These are phyloP conservation scores for Trissolcus brochymenae DNA, from an alignment of 2,888 invertebrate species.

Conservation along the genomic window DNA sequence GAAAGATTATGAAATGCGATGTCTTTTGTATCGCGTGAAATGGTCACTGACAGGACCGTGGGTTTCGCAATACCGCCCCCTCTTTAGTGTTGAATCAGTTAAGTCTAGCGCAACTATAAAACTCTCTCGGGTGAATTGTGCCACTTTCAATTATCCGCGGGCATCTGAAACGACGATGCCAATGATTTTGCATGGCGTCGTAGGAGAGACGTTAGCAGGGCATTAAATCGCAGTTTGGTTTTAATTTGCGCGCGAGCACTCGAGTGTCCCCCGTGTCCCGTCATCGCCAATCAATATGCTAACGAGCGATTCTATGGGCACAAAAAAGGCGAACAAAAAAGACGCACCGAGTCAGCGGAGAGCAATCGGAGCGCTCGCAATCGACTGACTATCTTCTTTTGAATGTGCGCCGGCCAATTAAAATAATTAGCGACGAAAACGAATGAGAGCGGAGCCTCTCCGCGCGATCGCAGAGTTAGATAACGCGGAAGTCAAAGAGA, in stretches of 20 bases:
- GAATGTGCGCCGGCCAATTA: slow-evolving; percentile 76
- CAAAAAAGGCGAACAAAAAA: slow-evolving; percentile 50
- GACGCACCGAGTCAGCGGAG: slow-evolving; percentile 52
- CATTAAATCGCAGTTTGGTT: slow-evolving; percentile 67
- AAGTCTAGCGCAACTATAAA: not conserved
- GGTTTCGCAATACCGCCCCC: not conserved
- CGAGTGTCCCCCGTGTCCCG: slow-evolving; percentile 65
- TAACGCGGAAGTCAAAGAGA: slow-evolving; percentile 59
- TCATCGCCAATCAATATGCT: slow-evolving; percentile 76
- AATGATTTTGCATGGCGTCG: slow-evolving; percentile 23
- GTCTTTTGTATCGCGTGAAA: slow-evolving; percentile 26
- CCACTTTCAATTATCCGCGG: not conserved
- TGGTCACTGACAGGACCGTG: slow-evolving; percentile 19
- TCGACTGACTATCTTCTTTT: slow-evolving; percentile 69
- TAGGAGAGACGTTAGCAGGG: slow-evolving; percentile 37
- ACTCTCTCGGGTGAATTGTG: not conserved
- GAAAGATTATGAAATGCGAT: slow-evolving; percentile 42
- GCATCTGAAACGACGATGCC: slow-evolving; percentile 1
- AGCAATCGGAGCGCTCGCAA: slow-evolving; percentile 64
- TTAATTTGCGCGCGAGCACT: slow-evolving; percentile 64
- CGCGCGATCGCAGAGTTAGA: slow-evolving; percentile 71
- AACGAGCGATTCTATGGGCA: slow-evolving; percentile 70
- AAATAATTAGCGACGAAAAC: slow-evolving; percentile 76
- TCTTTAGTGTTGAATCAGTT: not conserved
- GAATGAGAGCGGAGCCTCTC: slow-evolving; percentile 68